phyloP scores from a whole-genome alignment of 1,140 invertebrate genomes.

The Dreissena polymorpha region DNA sequence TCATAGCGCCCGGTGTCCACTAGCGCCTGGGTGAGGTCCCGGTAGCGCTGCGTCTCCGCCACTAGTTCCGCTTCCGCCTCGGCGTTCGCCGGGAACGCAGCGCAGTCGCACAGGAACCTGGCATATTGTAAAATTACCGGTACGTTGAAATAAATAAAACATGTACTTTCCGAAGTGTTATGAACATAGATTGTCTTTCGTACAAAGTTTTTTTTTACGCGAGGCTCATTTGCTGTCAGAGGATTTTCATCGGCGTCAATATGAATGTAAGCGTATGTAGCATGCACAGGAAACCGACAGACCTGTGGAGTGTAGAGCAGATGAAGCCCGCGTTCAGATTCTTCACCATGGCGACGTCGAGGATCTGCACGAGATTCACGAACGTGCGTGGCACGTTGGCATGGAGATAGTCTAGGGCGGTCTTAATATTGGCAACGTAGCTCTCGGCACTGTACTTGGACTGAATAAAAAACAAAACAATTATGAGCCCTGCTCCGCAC shows the following conservation, averaged over 20 bases:
- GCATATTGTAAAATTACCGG: too few relatives aligned
- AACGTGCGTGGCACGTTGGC: slow-evolving; percentile 86
- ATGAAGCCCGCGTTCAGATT: slow-evolving; percentile 63
- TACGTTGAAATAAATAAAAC: too few relatives aligned
- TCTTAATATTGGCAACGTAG: slow-evolving; percentile 84
- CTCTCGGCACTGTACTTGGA: slow-evolving; percentile 76
- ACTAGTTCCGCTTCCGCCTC: slow-evolving; percentile 56
- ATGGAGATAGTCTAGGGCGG: slow-evolving; percentile 83
- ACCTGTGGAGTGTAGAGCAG: slow-evolving; percentile 68
- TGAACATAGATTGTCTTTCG: too few relatives aligned
- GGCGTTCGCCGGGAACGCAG: slow-evolving; percentile 60
- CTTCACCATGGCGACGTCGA: slow-evolving; percentile 75
- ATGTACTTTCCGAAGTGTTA: too few relatives aligned
- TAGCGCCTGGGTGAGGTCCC: slow-evolving; percentile 61
- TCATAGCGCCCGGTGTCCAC: slow-evolving; percentile 80
- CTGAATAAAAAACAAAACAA: slow-evolving; percentile 51
- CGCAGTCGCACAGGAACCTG: slow-evolving; percentile 69
- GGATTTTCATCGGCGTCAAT: too few relatives aligned
- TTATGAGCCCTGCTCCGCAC: too few relatives aligned
- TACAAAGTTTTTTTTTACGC: too few relatives aligned
- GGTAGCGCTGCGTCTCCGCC: slow-evolving; percentile 62
- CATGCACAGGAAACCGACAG: slow-evolving; percentile 36
- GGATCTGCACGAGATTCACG: slow-evolving; percentile 88
- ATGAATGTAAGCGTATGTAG: not conserved
- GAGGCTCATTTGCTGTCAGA: too few relatives aligned